Evolutionary conservation across 2,113 vertebrate species (phyloP).

Genomic region (Ceyx cyanopectus): DNA sequence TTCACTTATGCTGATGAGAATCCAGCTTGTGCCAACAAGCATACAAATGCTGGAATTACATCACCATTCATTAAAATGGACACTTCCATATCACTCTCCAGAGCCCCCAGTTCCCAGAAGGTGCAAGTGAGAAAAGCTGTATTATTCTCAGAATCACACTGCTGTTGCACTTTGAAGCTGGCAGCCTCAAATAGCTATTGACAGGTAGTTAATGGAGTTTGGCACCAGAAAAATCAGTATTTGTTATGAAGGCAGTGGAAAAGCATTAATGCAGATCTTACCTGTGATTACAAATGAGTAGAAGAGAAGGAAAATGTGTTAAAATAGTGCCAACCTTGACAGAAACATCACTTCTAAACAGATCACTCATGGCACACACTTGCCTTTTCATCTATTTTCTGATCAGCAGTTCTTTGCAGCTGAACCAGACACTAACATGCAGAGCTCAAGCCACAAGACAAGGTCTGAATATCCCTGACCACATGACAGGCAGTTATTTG

Average conservation of each 20-base stretch:
- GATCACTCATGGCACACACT: neutral
- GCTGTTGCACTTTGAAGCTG: neutral
- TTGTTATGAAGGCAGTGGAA: neutral
- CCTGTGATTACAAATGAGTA: neutral
- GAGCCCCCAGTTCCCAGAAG: neutral
- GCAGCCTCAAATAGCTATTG: neutral
- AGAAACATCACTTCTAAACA: neutral
- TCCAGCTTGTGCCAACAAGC: neutral
- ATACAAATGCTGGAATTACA: neutral
- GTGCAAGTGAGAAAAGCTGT: neutral
- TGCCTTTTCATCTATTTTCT: neutral
- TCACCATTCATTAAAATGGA: neutral
- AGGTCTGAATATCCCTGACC: neutral
- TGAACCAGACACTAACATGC: neutral
- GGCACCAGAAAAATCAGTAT: neutral
- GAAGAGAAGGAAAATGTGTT: neutral
- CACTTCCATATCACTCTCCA: neutral
- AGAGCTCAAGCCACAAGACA: neutral
- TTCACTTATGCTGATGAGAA: neutral
- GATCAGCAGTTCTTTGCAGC: neutral
- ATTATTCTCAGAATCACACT: neutral
- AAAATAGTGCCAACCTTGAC: neutral
- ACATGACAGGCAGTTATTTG: rapidly evolving
- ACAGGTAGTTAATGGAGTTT: neutral
- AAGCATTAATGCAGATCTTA: neutral